phyloP scores from a whole-genome alignment of 2,888 invertebrate species.

The Oscheius sp. region DNA sequence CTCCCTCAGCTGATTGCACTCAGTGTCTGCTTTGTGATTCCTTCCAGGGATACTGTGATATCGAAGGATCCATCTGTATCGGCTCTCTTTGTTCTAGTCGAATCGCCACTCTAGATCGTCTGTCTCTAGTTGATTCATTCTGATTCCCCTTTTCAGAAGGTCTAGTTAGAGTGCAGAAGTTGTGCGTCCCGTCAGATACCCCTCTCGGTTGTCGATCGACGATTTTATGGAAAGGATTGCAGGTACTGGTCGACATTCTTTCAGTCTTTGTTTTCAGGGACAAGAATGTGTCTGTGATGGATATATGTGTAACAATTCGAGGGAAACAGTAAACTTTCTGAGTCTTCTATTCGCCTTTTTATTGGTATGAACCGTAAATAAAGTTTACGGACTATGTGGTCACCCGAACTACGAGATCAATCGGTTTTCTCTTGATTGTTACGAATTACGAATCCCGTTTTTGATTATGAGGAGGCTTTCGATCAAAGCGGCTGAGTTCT shows the following conservation, averaged over 20 bases:
- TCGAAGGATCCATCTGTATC: constrained; percentile 41
- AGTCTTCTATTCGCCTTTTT: neutral
- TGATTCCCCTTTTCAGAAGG: constrained; percentile 36
- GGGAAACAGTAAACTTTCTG: neutral
- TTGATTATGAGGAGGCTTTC: neutral
- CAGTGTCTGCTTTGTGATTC: constrained; percentile 46
- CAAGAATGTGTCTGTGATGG: constrained; percentile 28
- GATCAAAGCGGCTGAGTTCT: constrained; percentile 4
- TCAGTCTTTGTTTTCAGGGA: too few species aligned
- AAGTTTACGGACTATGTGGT: neutral
- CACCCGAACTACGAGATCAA: constrained; percentile 8
- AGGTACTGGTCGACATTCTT: constrained; percentile 27
- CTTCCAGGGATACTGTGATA: constrained; percentile 45
- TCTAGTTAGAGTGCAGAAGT: constrained; percentile 41
- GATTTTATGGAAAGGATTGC: constrained; percentile 41
- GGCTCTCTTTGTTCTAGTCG: constrained; percentile 39
- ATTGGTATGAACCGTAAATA: constrained; percentile 11
- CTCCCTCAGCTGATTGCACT: neutral
- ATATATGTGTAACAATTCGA: constrained; percentile 6
- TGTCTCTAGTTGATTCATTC: constrained; percentile 7
- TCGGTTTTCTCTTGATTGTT: neutral
- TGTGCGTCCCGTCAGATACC: constrained; percentile 45
- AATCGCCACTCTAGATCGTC: constrained; percentile 38
- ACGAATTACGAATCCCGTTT: neutral
- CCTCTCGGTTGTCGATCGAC: constrained; percentile 38